Conservation (phyloP, 2,113 vertebrate species). For the Camelus dromedarius region DNA sequence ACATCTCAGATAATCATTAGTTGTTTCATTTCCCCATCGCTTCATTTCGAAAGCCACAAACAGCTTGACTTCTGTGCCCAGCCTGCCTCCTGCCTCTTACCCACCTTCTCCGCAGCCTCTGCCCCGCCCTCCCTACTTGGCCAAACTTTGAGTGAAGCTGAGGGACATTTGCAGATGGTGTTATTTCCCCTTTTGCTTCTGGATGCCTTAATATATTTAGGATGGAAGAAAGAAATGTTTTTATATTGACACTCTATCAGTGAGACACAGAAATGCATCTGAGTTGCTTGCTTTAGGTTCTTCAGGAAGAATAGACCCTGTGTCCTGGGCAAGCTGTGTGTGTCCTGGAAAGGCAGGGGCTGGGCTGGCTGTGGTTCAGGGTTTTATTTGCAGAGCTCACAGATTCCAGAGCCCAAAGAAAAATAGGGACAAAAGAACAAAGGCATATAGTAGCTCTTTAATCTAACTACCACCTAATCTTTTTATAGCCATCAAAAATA, state of each 20-base stretch:
- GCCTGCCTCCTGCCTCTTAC: neutral
- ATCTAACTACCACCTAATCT: neutral
- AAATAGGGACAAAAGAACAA: conserved; percentile 1
- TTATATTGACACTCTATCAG: neutral
- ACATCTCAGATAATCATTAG: neutral
- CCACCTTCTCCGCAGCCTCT: rapidly evolving
- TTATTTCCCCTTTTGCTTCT: neutral
- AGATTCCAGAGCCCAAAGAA: neutral
- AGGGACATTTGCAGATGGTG: neutral
- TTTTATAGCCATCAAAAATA: neutral
- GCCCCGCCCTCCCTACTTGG: too few species aligned
- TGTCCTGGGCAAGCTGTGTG: neutral
- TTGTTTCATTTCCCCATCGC: neutral
- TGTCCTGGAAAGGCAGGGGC: neutral
- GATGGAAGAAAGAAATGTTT: neutral
- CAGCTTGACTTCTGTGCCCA: neutral
- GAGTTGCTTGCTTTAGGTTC: neutral
- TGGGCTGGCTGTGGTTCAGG: neutral
- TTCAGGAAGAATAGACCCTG: neutral
- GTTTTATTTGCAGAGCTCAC: neutral
- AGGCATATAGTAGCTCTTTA: neutral
- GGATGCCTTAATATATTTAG: neutral
- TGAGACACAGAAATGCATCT: neutral
- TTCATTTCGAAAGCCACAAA: neutral
- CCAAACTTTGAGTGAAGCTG: neutral